Base-by-base conservation (phyloP, 2,113 vertebrate species). In the Anseranas semipalmata region DNA sequence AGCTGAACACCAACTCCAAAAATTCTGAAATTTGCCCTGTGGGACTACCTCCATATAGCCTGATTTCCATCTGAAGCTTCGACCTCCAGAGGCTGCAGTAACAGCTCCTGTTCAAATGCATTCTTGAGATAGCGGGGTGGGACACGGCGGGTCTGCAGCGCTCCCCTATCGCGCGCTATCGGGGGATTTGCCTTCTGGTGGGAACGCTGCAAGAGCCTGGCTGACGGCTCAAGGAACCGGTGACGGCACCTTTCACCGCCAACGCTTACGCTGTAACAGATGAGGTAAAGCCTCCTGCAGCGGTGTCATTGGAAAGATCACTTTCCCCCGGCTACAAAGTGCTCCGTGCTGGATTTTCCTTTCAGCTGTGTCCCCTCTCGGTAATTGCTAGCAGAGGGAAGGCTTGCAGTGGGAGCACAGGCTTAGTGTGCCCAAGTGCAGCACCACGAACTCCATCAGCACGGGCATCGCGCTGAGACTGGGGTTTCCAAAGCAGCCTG, bases 51-150 rank as follows among this genome's bases (percentile, higher is more conserved):
- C 75, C 63, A 5, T 37, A 22, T 32, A 45, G 50, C 82, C 56
- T 30, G 94, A 95, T 95, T 95, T 89, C 93, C 93, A 93, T 96
- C 94, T 85, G 66, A 91, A 93, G 76, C 91, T 78, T 76, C 15
- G 16, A 81, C 72, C 89, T 87, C 70, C 87, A 77, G 92, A 92
- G 74, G 67, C 90, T 82, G 89, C 79, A 93, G 78, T 24, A 78
- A 80, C 93, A 83, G 86, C 95, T 91, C 52, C 93, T 78, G 93
- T 80, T 94, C 63, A 87, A 95, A 88, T 87, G 90, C 88, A 89
- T 95, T 93, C 94, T 89, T 96, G 93, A 97, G 96, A 96, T 96
- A 97, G 94, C 53, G 32, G 88, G 43, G 83, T 84, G 92, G 90
- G 93, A 82, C 16, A 0, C 2, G 7, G 90, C 86, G 66, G 89